These are phyloP conservation scores for Chiloscyllium plagiosum DNA, from an alignment of 2,113 vertebrate species.

Conservation along the genomic window DNA sequence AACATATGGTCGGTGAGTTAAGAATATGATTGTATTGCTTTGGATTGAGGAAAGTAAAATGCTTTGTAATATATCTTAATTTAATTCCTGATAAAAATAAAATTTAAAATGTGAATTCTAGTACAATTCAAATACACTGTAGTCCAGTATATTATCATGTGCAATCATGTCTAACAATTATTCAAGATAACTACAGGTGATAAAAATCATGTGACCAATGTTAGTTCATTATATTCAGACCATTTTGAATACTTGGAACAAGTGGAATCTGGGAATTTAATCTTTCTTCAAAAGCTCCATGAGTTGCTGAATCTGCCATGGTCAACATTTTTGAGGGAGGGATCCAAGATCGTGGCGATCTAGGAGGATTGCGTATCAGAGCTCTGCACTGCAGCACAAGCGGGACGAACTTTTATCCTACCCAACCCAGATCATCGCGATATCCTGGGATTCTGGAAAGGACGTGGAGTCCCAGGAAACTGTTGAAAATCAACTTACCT, in stretches of 20 bases:
- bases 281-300: not conserved
- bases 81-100: not conserved
- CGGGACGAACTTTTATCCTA: too few relatives aligned
- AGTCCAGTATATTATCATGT: not conserved
- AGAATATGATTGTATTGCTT: not conserved
- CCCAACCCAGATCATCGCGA: too few relatives aligned
- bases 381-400: too few relatives aligned
- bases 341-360: too few relatives aligned
- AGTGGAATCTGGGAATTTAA: not conserved
- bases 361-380: too few relatives aligned
- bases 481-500: too few relatives aligned
- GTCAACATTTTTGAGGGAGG: not conserved
- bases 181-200: not conserved
- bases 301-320: not conserved
- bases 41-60: too few relatives aligned
- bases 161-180: not conserved
- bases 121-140: not conserved
- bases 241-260: not conserved
- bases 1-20: constrained; percentile 96
- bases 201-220: not conserved
- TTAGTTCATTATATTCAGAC: not conserved
- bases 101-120: not conserved
- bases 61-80: not conserved
- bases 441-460: too few relatives aligned
- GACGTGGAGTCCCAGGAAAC: too few relatives aligned